phyloP scores from a whole-genome alignment of 2,113 vertebrate species.

The Columba livia region DNA sequence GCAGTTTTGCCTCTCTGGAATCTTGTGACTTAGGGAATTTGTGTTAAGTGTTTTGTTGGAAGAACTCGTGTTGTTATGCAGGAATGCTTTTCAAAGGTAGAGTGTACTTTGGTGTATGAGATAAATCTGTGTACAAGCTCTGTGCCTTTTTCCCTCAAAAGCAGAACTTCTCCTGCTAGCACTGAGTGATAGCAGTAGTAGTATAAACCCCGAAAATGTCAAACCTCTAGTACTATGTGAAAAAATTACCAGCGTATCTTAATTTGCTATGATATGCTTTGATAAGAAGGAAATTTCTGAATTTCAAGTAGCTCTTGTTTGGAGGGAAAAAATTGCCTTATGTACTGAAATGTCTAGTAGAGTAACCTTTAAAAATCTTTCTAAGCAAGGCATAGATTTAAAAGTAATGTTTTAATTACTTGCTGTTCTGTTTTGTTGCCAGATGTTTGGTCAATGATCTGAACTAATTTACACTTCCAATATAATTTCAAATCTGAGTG shows the following conservation, averaged over 20 bases:
- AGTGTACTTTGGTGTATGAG: not conserved
- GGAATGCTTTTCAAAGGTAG: not conserved
- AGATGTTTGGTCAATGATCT: not conserved
- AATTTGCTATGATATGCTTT: not conserved
- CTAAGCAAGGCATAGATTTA: not conserved
- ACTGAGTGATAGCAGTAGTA: not conserved
- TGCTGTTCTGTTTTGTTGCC: not conserved
- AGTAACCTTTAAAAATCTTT: not conserved
- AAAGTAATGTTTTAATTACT: not conserved
- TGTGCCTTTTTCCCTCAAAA: not conserved
- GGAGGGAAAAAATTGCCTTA: not conserved
- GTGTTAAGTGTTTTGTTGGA: not conserved
- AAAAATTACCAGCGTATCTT: not conserved
- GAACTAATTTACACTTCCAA: not conserved
- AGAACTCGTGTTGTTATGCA: not conserved
- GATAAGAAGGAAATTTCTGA: not conserved
- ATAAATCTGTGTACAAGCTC: not conserved
- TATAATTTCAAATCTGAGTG: not conserved
- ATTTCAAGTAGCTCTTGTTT: not conserved
- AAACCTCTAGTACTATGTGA: not conserved
- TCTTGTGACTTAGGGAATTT: not conserved
- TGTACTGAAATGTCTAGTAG: not conserved
- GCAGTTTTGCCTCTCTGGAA: not conserved
- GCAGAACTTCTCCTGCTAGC: not conserved
- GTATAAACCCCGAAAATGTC: not conserved